These are phyloP conservation scores for Tonatia bakeri DNA, from an alignment of 2,113 vertebrate species.

Conservation along the genomic window DNA sequence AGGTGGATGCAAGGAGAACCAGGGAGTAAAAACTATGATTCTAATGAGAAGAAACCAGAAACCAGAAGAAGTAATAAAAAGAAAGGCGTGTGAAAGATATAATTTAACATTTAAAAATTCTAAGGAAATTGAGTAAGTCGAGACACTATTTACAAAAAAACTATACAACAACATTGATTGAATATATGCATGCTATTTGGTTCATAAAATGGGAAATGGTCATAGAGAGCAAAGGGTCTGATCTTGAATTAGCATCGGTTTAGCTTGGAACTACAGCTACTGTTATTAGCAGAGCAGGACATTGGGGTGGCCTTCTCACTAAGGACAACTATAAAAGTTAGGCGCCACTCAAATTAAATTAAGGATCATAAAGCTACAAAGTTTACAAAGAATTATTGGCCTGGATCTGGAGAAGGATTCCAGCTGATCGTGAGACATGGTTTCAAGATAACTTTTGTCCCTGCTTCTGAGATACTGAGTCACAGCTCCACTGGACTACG, in stretches of 20 bases:
- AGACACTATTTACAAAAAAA: not conserved
- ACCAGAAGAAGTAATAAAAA: slow-evolving; percentile 1
- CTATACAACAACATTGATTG: not conserved
- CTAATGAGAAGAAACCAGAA: not conserved
- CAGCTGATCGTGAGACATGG: not conserved
- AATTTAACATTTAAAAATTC: not conserved
- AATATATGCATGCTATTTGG: not conserved
- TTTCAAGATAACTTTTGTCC: not conserved
- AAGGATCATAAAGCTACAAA: not conserved
- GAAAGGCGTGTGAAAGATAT: not conserved
- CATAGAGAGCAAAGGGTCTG: not conserved
- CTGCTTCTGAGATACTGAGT: not conserved
- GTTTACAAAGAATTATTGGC: not conserved
- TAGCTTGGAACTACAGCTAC: not conserved
- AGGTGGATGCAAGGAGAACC: not conserved
- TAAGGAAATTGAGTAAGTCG: not conserved
- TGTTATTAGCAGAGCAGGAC: not conserved
- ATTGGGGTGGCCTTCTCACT: not conserved
- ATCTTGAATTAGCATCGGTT: not conserved
- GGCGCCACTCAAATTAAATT: not conserved
- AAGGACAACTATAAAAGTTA: not conserved
- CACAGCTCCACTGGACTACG: not conserved
- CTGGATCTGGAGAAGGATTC: not conserved
- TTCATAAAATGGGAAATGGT: not conserved
- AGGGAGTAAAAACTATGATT: not conserved